These are phyloP conservation scores for Phoebastria nigripes DNA, from an alignment of 2,797 vertebrate species.

Conservation along the genomic window DNA sequence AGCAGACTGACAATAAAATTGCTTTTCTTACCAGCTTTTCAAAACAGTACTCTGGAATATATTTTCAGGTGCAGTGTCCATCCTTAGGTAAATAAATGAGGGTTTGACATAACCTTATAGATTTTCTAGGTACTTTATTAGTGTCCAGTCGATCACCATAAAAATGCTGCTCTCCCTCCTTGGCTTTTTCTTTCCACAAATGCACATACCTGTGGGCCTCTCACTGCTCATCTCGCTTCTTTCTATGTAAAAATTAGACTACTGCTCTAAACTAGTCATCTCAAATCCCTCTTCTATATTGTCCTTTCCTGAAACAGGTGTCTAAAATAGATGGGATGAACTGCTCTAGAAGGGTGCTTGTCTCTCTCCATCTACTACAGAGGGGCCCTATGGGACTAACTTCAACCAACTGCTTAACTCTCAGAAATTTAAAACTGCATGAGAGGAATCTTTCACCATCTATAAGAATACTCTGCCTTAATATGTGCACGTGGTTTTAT, in stretches of 20 bases:
- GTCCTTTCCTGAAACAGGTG: not conserved
- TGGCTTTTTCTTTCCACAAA: not conserved
- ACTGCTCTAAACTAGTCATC: not conserved
- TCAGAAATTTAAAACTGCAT: not conserved
- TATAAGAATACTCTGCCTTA: not conserved
- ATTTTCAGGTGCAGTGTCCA: not conserved
- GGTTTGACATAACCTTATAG: not conserved
- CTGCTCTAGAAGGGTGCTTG: not conserved
- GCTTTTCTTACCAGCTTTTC: not conserved
- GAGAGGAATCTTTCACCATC: not conserved
- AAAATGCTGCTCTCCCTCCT: not conserved
- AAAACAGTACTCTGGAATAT: not conserved
- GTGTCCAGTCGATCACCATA: not conserved
- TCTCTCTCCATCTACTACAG: not conserved
- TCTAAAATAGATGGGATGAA: not conserved
- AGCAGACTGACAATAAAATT: not conserved
- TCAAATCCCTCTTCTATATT: not conserved
- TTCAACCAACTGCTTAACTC: not conserved
- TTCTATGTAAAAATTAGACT: not conserved
- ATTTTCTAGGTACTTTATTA: not conserved
- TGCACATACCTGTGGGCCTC: not conserved
- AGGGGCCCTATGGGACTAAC: not conserved
- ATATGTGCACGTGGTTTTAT: not conserved
- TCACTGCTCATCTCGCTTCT: not conserved
- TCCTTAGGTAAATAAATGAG: not conserved